These are phyloP conservation scores for Drosophila albomicans DNA, from an alignment of 1,140 invertebrate species.

Conservation along the genomic window DNA sequence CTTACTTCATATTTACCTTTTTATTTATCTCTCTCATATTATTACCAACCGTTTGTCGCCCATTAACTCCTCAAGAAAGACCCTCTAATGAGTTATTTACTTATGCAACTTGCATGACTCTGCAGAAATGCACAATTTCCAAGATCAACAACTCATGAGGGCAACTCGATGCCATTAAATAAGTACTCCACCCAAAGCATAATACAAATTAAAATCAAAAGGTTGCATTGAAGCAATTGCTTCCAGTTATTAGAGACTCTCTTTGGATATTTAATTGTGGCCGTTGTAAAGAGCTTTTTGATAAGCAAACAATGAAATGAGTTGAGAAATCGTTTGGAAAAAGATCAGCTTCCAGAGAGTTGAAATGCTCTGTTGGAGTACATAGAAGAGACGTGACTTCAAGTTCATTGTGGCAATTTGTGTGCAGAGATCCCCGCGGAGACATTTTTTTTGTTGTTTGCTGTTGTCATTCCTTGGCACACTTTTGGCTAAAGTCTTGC, in stretches of 20 bases:
- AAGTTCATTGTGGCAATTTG: constrained; percentile 57
- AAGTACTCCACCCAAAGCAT: neutral
- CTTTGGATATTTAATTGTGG: neutral
- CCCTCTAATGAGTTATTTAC: neutral
- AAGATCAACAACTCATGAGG: constrained; percentile 6
- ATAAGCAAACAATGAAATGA: constrained; percentile 25
- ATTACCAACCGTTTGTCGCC: neutral
- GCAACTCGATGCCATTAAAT: constrained; percentile 5
- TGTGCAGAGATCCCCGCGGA: constrained; percentile 1
- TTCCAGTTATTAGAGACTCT: neutral
- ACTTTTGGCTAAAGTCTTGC: constrained; percentile 24
- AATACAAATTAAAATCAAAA: neutral
- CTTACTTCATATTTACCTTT: too few relatives aligned
- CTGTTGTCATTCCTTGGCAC: constrained; percentile 27
- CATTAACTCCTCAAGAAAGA: neutral
- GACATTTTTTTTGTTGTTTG: neutral
- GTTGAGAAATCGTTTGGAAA: constrained; percentile 30
- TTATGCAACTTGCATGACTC: constrained; percentile 17
- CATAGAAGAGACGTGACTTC: constrained; percentile 28
- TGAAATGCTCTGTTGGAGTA: neutral
- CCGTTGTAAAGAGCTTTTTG: neutral
- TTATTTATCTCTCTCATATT: neutral
- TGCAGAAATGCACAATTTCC: constrained; percentile 12
- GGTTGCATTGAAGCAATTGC: neutral
- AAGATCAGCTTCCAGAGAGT: constrained; percentile 26